Evolutionary conservation across 2,888 invertebrate species (phyloP).

Genomic region (Troides helena): DNA sequence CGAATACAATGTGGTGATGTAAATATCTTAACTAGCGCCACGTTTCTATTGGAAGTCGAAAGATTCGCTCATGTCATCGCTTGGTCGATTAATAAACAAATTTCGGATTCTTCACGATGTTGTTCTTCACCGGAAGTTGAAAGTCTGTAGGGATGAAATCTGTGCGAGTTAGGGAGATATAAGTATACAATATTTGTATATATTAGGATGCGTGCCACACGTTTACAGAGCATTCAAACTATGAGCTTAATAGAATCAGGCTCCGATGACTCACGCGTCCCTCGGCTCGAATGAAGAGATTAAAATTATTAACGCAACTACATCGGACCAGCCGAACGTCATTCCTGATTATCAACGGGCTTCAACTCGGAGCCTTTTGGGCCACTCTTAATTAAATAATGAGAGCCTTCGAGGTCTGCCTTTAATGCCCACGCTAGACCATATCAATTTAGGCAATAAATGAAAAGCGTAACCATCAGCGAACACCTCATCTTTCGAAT

Average conservation of each 20-base stretch:
- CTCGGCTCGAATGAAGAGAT: constrained; percentile 57
- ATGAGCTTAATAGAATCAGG: constrained; percentile 31
- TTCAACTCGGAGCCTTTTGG: constrained; percentile 42
- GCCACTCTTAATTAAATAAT: constrained; percentile 65
- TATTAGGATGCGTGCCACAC: background rate
- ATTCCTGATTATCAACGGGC: constrained; percentile 72
- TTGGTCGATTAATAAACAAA: too few relatives aligned
- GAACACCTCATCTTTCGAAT: background rate
- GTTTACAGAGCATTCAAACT: constrained; percentile 20
- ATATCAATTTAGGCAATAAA: constrained; percentile 23
- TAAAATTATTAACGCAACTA: constrained; percentile 58
- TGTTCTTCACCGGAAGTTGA: too few relatives aligned
- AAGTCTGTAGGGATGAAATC: too few relatives aligned
- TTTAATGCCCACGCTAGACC: constrained; percentile 16
- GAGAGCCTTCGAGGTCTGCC: constrained; percentile 39
- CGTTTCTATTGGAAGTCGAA: too few relatives aligned
- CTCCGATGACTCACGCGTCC: constrained; percentile 30
- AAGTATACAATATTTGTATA: background rate
- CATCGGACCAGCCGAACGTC: constrained; percentile 54
- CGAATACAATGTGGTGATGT: too few relatives aligned
- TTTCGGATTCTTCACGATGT: too few relatives aligned
- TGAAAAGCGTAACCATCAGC: background rate
- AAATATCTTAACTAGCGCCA: too few relatives aligned
- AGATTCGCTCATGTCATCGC: too few relatives aligned
- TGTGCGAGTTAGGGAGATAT: background rate